Percentiles rank a stretch among this genome's conserved stretches.
Evolutionary conservation across 2,888 invertebrate genomes (phyloP).

Genomic region (Nebria brevicollis): DNA sequence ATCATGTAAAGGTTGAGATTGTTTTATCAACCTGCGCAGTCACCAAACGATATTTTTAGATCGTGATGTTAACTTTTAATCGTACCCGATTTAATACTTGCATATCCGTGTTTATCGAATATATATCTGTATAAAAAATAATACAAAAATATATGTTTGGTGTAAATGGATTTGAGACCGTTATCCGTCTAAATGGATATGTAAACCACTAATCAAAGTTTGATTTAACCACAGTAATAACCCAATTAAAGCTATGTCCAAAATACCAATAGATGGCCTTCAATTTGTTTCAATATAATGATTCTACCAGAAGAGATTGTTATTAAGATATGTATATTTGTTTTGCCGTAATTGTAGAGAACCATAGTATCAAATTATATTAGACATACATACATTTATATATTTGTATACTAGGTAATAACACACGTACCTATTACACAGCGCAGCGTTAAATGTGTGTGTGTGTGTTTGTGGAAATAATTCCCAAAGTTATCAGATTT

Average conservation of each 20-base stretch:
- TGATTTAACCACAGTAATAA: too few relatives aligned
- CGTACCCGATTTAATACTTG: too few relatives aligned
- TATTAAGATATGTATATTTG: not conserved
- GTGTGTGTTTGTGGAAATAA: constrained; percentile 16
- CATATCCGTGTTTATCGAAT: too few relatives aligned
- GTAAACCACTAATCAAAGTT: too few relatives aligned
- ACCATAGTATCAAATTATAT: not conserved
- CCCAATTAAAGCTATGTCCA: too few relatives aligned
- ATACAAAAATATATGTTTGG: too few relatives aligned
- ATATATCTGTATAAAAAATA: too few relatives aligned
- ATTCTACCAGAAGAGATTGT: not conserved
- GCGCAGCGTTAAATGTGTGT: not conserved
- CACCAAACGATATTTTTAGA: not conserved
- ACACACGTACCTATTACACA: not conserved
- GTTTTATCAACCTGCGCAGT: not conserved
- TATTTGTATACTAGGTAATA: not conserved
- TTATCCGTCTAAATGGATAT: too few relatives aligned
- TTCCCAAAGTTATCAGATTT: constrained; percentile 36
- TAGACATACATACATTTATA: not conserved
- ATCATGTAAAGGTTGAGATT: not conserved
- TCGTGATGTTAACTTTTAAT: too few relatives aligned
- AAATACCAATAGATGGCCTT: not conserved
- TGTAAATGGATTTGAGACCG: too few relatives aligned
- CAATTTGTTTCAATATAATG: not conserved
- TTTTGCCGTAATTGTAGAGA: not conserved